Evolutionary conservation across 2,888 invertebrate species (phyloP).

Genomic region (Xylota segnis): DNA sequence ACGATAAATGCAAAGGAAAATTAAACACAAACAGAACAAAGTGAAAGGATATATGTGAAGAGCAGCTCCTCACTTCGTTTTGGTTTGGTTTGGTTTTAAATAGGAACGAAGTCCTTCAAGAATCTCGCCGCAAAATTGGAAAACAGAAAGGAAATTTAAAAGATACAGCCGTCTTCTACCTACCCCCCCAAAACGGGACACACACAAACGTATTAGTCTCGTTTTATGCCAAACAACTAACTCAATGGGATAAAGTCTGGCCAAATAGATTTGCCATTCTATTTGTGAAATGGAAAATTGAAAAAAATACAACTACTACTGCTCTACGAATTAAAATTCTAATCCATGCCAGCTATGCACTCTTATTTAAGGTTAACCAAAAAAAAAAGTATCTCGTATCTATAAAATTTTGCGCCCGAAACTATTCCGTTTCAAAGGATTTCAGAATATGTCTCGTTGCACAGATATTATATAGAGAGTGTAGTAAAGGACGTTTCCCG

Average conservation of each 20-base stretch:
- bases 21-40: conserved; percentile 23
- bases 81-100: neutral
- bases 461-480: neutral
- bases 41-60: neutral
- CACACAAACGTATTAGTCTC: neutral
- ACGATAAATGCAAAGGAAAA: conserved; percentile 15
- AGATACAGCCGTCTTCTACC: neutral
- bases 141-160: conserved; percentile 1
- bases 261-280: conserved; percentile 18
- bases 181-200: neutral
- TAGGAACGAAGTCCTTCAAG: conserved; percentile 4
- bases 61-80: neutral
- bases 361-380: neutral
- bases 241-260: conserved; percentile 6
- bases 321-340: no score
- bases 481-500: conserved; percentile 1
- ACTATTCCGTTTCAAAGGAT: conserved; percentile 19
- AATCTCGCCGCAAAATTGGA: conserved; percentile 3
- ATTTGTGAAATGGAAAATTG: neutral
- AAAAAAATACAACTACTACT: neutral
- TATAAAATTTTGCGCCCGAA: conserved; percentile 4
- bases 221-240: neutral
- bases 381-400: neutral
- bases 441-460: conserved; percentile 3
- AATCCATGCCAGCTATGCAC: neutral